Evolutionary conservation across 2,113 vertebrate species (phyloP), one percentile per base, ranked within the genome.

Genomic region (Colossoma macropomum): DNA sequence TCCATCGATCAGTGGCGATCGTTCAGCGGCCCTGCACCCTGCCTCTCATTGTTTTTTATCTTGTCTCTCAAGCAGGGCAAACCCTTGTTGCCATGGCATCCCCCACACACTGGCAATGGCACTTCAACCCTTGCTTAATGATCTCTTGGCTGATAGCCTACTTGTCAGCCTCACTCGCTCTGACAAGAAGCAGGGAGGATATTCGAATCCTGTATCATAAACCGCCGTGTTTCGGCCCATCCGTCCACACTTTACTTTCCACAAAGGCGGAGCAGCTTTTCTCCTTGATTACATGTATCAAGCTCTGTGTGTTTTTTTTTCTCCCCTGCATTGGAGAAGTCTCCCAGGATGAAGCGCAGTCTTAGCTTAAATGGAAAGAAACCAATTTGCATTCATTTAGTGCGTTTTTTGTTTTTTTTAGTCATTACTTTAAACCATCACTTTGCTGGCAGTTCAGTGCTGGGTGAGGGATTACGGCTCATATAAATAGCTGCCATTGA

Each of bases 111-210:
- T 94, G 93, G 91, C 91, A 91, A 93, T 95, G 93, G 92, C 93
- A 94, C 93, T 94, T 94, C 92, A 94, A 92, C 92, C 93, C 91
- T 92, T 93, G 93, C 93, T 94, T 94, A 95, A 94, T 95, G 94
- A 95, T 95, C 92, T 95, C 93, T 94, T 94, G 93, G 93, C 94
- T 94, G 93, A 94, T 93, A 92, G 93, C 93, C 93, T 93, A 92
- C 93, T 94, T 92, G 93, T 93, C 93, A 92, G 92, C 91, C 89
- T 90, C 90, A 90, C 92, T 91, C 89, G 87, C 80, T 91, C 90
- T 92, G 91, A 88, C 88, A 86, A 91, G 91, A 93, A 86, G 87
- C 87, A 87, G 88, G 88, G 86, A 90, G 89, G 86, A 86, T 77
- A 60, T 84, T 66, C 79, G 79, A 70, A 86, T 77, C 41, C 74